These are phyloP conservation scores for Drosophila orosa DNA, from an alignment of 1,140 invertebrate genomes.

Conservation along the genomic window DNA sequence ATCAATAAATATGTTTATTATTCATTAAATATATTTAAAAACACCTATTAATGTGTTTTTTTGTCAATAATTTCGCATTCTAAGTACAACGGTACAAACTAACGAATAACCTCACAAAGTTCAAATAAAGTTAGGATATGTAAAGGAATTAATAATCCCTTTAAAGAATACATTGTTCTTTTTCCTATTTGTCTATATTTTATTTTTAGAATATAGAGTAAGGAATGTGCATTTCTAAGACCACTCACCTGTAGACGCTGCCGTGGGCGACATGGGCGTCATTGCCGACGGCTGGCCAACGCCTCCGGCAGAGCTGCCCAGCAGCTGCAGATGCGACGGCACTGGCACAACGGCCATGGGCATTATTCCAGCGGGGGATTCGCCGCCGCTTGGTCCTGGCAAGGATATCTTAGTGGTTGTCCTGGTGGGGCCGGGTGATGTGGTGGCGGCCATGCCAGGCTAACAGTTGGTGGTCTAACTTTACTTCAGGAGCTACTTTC, in stretches of 20 bases:
- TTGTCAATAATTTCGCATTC: not conserved
- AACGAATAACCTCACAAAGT: not conserved
- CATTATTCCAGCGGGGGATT: slow-evolving; percentile 44
- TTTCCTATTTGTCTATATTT: not conserved
- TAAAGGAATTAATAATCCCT: not conserved
- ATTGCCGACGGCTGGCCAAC: slow-evolving; percentile 64
- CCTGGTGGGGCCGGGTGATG: slow-evolving; percentile 51
- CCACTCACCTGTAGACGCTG: slow-evolving; percentile 61
- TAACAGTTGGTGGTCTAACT: not conserved
- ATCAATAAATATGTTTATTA: no score
- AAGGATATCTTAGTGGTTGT: slow-evolving; percentile 40
- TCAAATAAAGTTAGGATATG: not conserved
- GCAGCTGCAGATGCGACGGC: slow-evolving; percentile 61
- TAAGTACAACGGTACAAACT: not conserved
- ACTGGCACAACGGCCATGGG: slow-evolving; percentile 60
- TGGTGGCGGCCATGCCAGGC: slow-evolving; percentile 42
- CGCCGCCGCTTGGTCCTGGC: slow-evolving; percentile 8
- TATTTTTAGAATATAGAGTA: not conserved
- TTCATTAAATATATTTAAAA: no score
- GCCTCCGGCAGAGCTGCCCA: slow-evolving; percentile 41
- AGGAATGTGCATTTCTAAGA: no score
- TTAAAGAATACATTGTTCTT: not conserved
- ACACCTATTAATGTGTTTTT: not conserved
- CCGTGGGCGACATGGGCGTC: slow-evolving; percentile 54
- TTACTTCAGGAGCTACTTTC: not conserved